Evolutionary conservation across 2,888 invertebrate genomes (phyloP), one percentile per base, ranked within the genome.

Genomic region (Dyspetes luteomarginatus): DNA sequence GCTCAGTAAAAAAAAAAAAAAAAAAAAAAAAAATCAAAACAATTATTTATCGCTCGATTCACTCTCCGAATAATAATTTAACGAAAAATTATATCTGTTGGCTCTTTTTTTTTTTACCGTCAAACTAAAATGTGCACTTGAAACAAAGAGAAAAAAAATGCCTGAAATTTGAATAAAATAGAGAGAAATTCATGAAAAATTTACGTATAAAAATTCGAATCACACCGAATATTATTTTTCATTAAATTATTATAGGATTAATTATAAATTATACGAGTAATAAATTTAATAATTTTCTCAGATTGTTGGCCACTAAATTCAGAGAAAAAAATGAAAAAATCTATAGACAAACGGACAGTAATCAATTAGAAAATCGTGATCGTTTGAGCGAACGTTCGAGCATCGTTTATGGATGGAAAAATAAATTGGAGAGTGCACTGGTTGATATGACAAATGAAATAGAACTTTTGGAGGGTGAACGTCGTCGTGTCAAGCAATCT

Each of bases 341-440:
- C 0, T 94, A 95, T 75, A 94, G 94, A 0, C 93, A 94, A 65
- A 93, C 95, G 0, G 95, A 96, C 85, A 95, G 95, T 89, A 94
- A 94, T 19, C 96, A 97, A 88, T 92, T 92, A 52, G 95, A 96
- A 83, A 96, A 95, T 78, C 95, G 94, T 0, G 94, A 94, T 81
- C 93, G 94, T 74, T 88, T 97, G 17, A 94, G 94, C 68, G 94
- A 94, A 82, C 94, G 96, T 64, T 94, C 95, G 4, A 94, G 94
- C 85, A 95, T 96, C 80, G 93, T 97, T 69, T 94, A 95, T 85
- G 94, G 95, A 85, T 96, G 96, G 96, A 96, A 96, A 92, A 94
- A 93, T 17, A 96, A 96, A 86, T 92, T 97, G 22, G 96, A 96
- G 88, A 93, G 94, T 74, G 94, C 95, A 7, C 95, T 96, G 82